Base-by-base conservation (phyloP, 2,797 vertebrate species). In the Ctenosaura bakeri region DNA sequence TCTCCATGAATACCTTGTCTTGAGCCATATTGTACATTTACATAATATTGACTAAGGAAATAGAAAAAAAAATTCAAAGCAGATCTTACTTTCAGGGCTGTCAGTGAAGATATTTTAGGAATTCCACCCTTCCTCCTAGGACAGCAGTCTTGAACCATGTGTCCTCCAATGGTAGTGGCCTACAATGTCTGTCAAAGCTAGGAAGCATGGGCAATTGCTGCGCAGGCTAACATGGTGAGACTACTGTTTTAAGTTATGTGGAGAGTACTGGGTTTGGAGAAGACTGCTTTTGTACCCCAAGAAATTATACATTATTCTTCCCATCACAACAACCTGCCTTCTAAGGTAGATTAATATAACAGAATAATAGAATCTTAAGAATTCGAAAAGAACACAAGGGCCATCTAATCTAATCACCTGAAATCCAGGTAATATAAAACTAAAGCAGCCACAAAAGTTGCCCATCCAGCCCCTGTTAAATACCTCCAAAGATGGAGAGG, bases 1-100 rank as follows among this genome's bases (percentile, higher is more conserved):
- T 89, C 90, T 94, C 94, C 82, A 92, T 79, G 86, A 71, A 0
- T 1, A 9, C 74, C 8, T 50, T 64, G 1, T 79, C 88, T 89
- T 92, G 71, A 84, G 81, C 5, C 88, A 90, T 83, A 86, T 64
- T 64, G 71, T 84, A 88, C 54, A 88, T 93, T 94, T 95, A 79
- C 79, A 86, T 93, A 4, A 84, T 88, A 73, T 38, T 42, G 83
- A 89, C 0, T 8, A 18, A 77, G 54, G 62, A 69, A 89, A 76
- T 18, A 29, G 42, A 77, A 54, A 80, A 80, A 73, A 80, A 80
- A 73, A 73, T 1, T 59, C 86, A 77, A 76, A 56, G 22, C 66
- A 64, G 16, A 4, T 64, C 35, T 76, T 82, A 52, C 38, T 81
- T 78, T 50, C 74, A 86, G 42, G 66, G 6, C 42, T 76, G 14